These are phyloP conservation scores for Gila orcuttii DNA, from an alignment of 2,113 vertebrate genomes.

Conservation along the genomic window DNA sequence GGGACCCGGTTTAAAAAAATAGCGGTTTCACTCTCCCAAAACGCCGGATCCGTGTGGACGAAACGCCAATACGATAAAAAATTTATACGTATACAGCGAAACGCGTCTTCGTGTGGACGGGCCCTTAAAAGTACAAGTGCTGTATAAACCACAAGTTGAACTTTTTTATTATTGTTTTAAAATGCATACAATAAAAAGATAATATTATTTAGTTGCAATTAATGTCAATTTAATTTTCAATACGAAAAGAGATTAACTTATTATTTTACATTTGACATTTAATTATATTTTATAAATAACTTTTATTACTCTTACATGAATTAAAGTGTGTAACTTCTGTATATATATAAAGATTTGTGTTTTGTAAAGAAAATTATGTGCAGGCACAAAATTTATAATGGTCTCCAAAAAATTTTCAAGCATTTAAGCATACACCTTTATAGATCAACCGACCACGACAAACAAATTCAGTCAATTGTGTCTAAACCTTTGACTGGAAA, in stretches of 20 bases:
- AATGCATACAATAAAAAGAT: neutral
- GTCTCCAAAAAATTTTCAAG: neutral
- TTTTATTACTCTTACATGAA: neutral
- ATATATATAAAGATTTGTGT: no score
- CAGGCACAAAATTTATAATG: neutral
- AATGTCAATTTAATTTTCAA: neutral
- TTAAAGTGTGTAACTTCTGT: no score
- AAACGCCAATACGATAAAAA: no score
- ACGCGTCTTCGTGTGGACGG: no score
- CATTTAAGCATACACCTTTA: neutral
- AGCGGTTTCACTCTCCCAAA: no score
- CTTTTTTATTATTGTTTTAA: neutral
- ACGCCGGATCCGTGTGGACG: no score
- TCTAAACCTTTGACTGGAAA: neutral
- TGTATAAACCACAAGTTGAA: neutral
- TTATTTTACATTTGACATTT: neutral
- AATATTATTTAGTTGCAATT: neutral
- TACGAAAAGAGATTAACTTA: no score
- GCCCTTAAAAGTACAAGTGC: neutral
- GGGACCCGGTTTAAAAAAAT: no score
- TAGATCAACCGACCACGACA: neutral
- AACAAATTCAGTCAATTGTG: neutral
- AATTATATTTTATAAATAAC: neutral
- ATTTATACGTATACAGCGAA: no score
- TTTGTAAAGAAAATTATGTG: neutral